Conservation (phyloP, 1,140 invertebrate genomes). For the Harlomillsia oculata region DNA sequence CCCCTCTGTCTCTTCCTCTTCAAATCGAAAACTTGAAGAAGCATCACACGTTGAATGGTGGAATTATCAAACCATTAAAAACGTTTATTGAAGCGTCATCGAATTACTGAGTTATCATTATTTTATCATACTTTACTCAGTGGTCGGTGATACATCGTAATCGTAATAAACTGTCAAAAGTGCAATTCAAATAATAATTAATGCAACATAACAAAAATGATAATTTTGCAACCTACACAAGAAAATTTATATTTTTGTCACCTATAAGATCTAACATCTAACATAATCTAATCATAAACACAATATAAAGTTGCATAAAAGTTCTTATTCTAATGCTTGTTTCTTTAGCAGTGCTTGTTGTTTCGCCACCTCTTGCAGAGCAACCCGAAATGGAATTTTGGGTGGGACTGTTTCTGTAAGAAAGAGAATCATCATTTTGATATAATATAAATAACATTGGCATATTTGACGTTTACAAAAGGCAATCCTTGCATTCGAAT, state of each 20-base stretch:
- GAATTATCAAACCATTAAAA: too few relatives aligned
- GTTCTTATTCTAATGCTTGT: constrained; percentile 30
- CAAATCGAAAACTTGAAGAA: too few relatives aligned
- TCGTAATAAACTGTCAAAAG: too few relatives aligned
- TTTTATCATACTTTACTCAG: too few relatives aligned
- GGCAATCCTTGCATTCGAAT: too few relatives aligned
- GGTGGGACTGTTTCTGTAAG: constrained; percentile 55
- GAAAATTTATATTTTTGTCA: not conserved
- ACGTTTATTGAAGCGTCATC: too few relatives aligned
- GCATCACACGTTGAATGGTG: too few relatives aligned
- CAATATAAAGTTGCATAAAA: not conserved
- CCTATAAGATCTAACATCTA: not conserved
- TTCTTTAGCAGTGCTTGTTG: constrained; percentile 39
- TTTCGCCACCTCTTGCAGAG: constrained; percentile 54
- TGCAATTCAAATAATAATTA: not conserved
- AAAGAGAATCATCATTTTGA: not conserved
- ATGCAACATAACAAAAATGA: not conserved
- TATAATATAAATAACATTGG: too few relatives aligned
- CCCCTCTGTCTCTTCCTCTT: too few relatives aligned
- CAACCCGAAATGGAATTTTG: constrained; percentile 58
- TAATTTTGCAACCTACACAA: not conserved
- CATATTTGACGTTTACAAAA: too few relatives aligned
- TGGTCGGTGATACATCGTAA: too few relatives aligned
- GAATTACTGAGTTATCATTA: too few relatives aligned
- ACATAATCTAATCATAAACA: not conserved